These are phyloP conservation scores for Melieria crassipennis DNA, from an alignment of 2,888 invertebrate species.

Conservation along the genomic window DNA sequence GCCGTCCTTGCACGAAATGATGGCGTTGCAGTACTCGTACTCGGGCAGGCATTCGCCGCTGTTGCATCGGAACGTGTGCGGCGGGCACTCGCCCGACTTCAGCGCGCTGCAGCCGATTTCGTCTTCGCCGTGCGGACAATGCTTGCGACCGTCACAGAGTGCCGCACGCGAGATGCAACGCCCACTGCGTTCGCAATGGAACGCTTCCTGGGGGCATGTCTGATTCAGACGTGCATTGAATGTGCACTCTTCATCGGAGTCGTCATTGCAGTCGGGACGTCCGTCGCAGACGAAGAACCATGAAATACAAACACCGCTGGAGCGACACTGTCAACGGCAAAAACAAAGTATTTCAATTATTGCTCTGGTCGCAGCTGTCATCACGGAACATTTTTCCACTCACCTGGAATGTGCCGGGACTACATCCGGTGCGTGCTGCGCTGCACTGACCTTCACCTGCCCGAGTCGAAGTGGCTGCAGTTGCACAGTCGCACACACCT, in stretches of 20 bases:
- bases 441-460: conserved; percentile 72
- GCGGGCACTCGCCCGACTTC: conserved; percentile 73
- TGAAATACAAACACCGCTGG: conserved; percentile 86
- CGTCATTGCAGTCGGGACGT: conserved; percentile 84
- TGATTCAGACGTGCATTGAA: conserved; percentile 64
- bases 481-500: conserved; percentile 78
- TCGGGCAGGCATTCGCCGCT: conserved; percentile 90
- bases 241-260: conserved; percentile 86
- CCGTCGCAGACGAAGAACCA: conserved; percentile 93
- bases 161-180: conserved; percentile 82
- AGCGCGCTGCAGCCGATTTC: conserved; percentile 74
- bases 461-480: conserved; percentile 63
- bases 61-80: conserved; percentile 84
- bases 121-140: conserved; percentile 82
- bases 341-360: not conserved
- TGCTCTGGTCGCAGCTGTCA: not conserved
- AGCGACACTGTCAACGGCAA: conserved; percentile 74
- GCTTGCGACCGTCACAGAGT: conserved; percentile 82
- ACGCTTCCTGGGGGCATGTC: conserved; percentile 77
- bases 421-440: conserved; percentile 80
- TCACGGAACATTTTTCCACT: conserved; percentile 29
- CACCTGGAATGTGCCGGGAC: conserved; percentile 83
- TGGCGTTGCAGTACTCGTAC: conserved; percentile 92
- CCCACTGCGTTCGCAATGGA: conserved; percentile 75
- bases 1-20: conserved; percentile 86